A percentile compares a stretch with the other conserved stretches of the same genome.
Evolutionary conservation across 2,113 vertebrate genomes (phyloP).

Genomic region (Morone saxatilis): DNA sequence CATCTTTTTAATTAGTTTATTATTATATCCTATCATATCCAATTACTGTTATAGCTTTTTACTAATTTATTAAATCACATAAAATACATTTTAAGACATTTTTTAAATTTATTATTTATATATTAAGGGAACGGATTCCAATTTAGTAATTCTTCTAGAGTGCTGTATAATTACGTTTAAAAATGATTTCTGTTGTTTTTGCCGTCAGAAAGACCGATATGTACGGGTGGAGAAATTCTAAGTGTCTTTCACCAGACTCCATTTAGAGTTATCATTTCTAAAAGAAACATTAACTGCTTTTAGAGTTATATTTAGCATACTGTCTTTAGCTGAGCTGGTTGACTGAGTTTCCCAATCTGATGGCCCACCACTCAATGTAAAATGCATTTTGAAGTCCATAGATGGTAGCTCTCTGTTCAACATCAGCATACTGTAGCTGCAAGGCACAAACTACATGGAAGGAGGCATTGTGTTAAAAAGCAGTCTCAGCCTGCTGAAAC

Average conservation of each 20-base stretch:
- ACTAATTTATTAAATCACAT: not conserved
- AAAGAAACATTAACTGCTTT: constrained; percentile 12
- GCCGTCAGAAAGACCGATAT: not conserved
- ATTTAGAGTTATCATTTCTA: not conserved
- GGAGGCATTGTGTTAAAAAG: constrained; percentile 46
- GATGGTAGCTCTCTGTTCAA: constrained; percentile 7
- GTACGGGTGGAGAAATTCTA: not conserved
- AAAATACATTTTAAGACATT: not conserved
- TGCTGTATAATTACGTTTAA: not conserved
- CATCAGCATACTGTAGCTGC: constrained; percentile 28
- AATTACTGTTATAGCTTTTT: not conserved
- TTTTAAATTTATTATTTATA: not conserved
- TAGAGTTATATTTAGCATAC: constrained; percentile 40
- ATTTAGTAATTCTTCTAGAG: not conserved
- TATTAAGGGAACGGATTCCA: not conserved
- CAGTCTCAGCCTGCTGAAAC: constrained; percentile 29
- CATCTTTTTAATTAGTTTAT: not conserved
- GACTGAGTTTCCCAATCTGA: constrained; percentile 28
- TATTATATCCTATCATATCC: not conserved
- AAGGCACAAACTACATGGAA: constrained; percentile 27
- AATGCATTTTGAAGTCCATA: constrained; percentile 34
- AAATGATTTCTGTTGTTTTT: not conserved
- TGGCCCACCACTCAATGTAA: constrained; percentile 18
- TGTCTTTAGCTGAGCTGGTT: constrained; percentile 18
- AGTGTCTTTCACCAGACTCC: not conserved